phyloP scores from a whole-genome alignment of 1,140 invertebrate species.

The Leptestheria dahalacensis region DNA sequence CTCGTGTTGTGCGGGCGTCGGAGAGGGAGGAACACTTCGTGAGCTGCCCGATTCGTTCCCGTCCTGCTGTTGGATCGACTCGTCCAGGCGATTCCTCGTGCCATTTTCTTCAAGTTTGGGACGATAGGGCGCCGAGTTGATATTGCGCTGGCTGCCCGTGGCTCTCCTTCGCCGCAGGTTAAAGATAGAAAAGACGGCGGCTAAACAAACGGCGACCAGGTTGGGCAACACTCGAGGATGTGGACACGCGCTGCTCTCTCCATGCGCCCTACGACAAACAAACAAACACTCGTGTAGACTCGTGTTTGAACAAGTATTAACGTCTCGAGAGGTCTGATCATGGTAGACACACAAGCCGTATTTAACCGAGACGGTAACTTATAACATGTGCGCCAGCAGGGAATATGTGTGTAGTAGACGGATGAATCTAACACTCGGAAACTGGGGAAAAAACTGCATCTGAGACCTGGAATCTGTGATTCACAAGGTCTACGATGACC shows the following conservation, averaged over 20 bases:
- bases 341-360: too few relatives aligned
- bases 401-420: too few relatives aligned
- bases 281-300: too few relatives aligned
- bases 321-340: too few relatives aligned
- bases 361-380: too few relatives aligned
- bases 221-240: slow-evolving; percentile 70
- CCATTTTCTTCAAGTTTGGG: not conserved
- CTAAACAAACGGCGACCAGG: slow-evolving; percentile 62
- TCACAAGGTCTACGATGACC: too few relatives aligned
- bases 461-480: too few relatives aligned
- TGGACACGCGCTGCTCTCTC: slow-evolving; percentile 55
- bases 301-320: too few relatives aligned
- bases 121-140: not conserved
- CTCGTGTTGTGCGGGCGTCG: not conserved
- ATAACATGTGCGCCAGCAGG: too few relatives aligned
- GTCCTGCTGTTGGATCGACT: not conserved
- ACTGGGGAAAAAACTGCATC: too few relatives aligned
- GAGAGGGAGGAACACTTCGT: not conserved
- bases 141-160: slow-evolving; percentile 4
- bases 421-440: too few relatives aligned
- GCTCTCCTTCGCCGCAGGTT: slow-evolving; percentile 28
- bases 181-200: slow-evolving; percentile 42
- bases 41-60: not conserved
- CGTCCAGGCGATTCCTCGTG: not conserved
- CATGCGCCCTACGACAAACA: slow-evolving; percentile 57